Conservation (phyloP, 2,797 vertebrate genomes). For the Falco naumanni region DNA sequence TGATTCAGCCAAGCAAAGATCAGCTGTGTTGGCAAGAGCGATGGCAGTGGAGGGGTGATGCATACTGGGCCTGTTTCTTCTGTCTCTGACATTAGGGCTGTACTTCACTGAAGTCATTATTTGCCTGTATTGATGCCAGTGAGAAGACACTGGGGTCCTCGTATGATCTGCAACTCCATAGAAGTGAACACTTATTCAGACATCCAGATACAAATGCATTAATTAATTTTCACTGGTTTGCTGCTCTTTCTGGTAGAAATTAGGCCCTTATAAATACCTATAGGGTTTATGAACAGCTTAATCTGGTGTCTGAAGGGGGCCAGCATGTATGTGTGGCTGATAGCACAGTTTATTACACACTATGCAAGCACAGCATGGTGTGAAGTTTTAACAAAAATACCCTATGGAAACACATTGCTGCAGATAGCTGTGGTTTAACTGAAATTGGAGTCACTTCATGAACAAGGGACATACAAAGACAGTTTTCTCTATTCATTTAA, state of each 20-base stretch:
- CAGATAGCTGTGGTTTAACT: slow-evolving; percentile 39
- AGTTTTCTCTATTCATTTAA: slow-evolving; percentile 26
- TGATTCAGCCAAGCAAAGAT: neutral
- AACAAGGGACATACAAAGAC: slow-evolving; percentile 5
- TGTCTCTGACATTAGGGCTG: neutral
- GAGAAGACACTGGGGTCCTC: neutral
- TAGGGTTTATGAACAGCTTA: neutral
- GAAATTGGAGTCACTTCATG: neutral
- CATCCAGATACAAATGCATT: neutral
- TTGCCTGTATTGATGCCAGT: neutral
- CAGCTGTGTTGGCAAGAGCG: neutral
- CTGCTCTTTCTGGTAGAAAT: neutral
- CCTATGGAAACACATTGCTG: neutral
- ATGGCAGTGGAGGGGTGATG: neutral
- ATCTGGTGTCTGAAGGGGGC: neutral
- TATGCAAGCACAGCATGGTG: neutral
- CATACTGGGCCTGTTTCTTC: neutral
- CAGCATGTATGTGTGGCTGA: neutral
- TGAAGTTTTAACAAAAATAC: neutral
- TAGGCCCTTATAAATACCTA: neutral
- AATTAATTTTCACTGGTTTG: neutral
- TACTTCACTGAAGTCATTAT: neutral
- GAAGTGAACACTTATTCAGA: neutral
- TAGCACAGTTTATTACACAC: neutral
- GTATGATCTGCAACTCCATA: neutral